phyloP scores from a whole-genome alignment of 2,797 vertebrate species.

The Acridotheres tristis region DNA sequence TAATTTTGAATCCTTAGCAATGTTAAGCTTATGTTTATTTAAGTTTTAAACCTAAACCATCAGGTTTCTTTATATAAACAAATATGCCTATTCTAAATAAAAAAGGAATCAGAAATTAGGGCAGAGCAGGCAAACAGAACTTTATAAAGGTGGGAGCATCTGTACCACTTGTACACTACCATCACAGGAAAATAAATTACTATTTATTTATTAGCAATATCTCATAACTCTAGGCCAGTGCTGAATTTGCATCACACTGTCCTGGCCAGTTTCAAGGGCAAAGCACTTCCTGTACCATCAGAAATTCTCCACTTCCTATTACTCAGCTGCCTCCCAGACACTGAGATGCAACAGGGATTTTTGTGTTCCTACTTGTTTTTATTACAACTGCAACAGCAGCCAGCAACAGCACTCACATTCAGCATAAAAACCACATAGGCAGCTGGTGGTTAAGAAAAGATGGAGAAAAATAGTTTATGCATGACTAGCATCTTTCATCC shows the following conservation, averaged over 20 bases:
- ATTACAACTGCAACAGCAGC: neutral
- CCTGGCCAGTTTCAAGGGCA: neutral
- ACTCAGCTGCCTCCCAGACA: neutral
- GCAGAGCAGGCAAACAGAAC: rapidly evolving
- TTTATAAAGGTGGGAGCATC: neutral
- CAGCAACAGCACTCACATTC: neutral
- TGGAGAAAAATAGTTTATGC: neutral
- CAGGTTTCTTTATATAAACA: neutral
- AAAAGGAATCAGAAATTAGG: neutral
- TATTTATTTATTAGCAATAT: neutral
- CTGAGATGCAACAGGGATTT: neutral
- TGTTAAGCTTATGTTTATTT: neutral
- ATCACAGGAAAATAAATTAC: neutral
- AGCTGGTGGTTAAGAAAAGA: neutral
- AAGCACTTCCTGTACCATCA: neutral
- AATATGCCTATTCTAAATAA: neutral
- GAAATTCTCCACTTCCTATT: neutral
- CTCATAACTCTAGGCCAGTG: neutral
- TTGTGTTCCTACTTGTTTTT: neutral
- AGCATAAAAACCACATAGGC: neutral
- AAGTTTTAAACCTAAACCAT: neutral
- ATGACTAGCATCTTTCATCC: neutral
- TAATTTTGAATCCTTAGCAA: neutral
- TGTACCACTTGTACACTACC: neutral
- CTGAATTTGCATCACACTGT: neutral